These are phyloP conservation scores for Maconellicoccus hirsutus DNA, from an alignment of 1,140 invertebrate genomes.

Conservation along the genomic window DNA sequence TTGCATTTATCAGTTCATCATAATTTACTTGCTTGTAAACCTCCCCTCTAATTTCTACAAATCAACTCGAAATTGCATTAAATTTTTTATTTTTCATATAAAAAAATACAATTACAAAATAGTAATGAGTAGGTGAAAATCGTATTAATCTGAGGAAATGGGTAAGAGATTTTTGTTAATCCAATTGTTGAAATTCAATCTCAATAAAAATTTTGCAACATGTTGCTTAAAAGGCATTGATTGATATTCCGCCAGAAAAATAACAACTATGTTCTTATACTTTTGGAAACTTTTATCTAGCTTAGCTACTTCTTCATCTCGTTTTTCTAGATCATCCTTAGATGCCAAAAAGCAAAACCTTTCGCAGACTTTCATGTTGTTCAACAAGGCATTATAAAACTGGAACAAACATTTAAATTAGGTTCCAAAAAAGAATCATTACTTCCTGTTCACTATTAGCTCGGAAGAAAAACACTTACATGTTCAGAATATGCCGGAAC, in stretches of 20 bases:
- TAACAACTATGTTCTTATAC: not conserved
- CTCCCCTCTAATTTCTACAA: no score
- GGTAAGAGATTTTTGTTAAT: not conserved
- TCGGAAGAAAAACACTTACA: conserved; percentile 15
- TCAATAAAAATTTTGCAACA: not conserved
- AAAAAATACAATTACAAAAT: no score
- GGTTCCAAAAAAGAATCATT: not conserved
- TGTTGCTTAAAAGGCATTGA: not conserved
- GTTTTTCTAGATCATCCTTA: not conserved
- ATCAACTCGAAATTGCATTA: no score
- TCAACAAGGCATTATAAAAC: not conserved
- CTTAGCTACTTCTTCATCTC: not conserved
- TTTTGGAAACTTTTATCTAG: conserved; percentile 14
- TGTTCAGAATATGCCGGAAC: not conserved
- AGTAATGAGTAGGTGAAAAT: no score
- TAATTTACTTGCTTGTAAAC: no score
- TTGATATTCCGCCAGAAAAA: not conserved
- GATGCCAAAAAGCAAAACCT: not conserved
- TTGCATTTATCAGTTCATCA: no score
- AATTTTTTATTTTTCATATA: no score
- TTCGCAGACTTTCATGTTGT: conserved; percentile 12
- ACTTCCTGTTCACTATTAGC: no score
- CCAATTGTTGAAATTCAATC: conserved; percentile 13
- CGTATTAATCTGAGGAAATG: not conserved
- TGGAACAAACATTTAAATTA: not conserved